Conservation (phyloP, 2,797 vertebrate species). For the Lerista edwardsae region DNA sequence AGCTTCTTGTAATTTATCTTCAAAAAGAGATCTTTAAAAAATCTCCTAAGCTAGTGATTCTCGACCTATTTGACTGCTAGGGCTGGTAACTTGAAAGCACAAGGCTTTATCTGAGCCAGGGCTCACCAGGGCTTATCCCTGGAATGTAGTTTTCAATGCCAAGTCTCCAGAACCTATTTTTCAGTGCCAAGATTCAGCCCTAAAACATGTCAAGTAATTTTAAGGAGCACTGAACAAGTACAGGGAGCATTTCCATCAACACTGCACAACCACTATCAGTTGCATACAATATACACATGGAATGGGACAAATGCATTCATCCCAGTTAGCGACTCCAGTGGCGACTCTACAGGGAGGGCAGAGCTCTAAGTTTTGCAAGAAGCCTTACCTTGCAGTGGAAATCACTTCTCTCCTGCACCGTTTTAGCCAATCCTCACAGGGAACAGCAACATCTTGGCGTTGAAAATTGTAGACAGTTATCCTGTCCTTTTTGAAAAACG, state of each 20-base stretch:
- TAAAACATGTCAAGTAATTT: background rate
- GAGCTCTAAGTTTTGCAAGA: too few species aligned
- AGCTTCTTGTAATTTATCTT: constrained; percentile 14
- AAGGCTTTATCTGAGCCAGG: background rate
- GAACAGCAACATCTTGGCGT: too few species aligned
- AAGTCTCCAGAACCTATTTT: background rate
- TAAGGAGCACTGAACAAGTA: background rate
- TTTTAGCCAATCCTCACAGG: too few species aligned
- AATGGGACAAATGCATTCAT: background rate
- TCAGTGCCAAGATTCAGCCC: background rate
- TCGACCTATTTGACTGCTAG: background rate
- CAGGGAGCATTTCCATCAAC: background rate
- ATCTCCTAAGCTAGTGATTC: background rate
- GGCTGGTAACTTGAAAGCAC: background rate
- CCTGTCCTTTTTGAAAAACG: too few species aligned
- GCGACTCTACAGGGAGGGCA: too few species aligned
- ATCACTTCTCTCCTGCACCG: too few species aligned
- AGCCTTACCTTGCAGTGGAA: too few species aligned
- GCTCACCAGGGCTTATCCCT: background rate
- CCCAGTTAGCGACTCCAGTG: too few species aligned
- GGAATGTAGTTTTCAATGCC: background rate
- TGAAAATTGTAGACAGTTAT: too few species aligned
- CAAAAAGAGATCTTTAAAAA: background rate
- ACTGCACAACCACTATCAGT: background rate
- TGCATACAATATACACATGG: background rate